phyloP scores from a whole-genome alignment of 1,140 invertebrate genomes.

The Aricia agestis region DNA sequence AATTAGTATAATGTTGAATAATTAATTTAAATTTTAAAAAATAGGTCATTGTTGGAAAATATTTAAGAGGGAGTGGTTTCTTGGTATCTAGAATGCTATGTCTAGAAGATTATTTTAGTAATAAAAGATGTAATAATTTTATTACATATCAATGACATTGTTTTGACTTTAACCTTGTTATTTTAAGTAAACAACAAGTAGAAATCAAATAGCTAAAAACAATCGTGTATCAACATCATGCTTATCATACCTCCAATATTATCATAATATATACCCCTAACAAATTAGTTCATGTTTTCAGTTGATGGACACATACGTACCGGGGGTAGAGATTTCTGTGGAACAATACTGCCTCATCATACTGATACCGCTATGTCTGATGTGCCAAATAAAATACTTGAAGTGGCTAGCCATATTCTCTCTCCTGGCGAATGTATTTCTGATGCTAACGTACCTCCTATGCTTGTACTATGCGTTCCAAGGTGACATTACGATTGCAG shows the following conservation, averaged over 20 bases:
- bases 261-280: no score
- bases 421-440: conserved; percentile 81
- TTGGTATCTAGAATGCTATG: neutral
- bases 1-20: conserved; percentile 6
- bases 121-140: no score
- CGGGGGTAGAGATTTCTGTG: conserved; percentile 49
- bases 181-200: no score
- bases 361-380: conserved; percentile 77
- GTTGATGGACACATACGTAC: conserved; percentile 66
- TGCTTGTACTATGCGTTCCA: conserved; percentile 85
- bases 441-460: conserved; percentile 81
- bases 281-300: conserved; percentile 44
- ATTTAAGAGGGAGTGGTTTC: neutral
- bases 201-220: no score
- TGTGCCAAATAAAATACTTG: conserved; percentile 82
- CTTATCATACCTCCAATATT: no score
- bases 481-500: conserved; percentile 59
- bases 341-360: conserved; percentile 79
- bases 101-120: no score
- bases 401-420: conserved; percentile 87
- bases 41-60: neutral
- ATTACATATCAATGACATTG: no score
- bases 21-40: conserved; percentile 13
- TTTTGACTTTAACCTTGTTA: no score
- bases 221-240: no score